phyloP scores from a whole-genome alignment of 2,797 vertebrate species.

The Champsocephalus gunnari region DNA sequence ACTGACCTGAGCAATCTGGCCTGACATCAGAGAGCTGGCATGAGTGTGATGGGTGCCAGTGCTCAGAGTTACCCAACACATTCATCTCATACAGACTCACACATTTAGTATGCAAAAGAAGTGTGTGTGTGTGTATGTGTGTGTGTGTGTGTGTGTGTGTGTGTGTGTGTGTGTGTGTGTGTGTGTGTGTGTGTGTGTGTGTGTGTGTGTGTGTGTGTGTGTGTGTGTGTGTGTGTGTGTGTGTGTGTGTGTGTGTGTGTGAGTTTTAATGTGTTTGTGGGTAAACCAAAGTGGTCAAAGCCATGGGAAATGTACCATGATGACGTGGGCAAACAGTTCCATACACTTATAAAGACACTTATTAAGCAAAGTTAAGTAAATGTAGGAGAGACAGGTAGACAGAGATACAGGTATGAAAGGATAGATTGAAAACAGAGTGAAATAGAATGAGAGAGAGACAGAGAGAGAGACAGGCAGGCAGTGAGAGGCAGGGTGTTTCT shows the following conservation, averaged over 20 bases:
- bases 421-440: no score
- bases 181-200: not conserved
- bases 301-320: slow-evolving; percentile 42
- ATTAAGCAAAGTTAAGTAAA: slow-evolving; percentile 36
- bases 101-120: slow-evolving; percentile 27
- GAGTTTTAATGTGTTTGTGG: slow-evolving; percentile 9
- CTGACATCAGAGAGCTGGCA: slow-evolving; percentile 64
- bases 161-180: slow-evolving; percentile 10
- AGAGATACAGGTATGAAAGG: no score
- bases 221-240: slow-evolving; percentile 10
- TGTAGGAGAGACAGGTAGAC: slow-evolving; percentile 16
- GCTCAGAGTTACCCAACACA: slow-evolving; percentile 53
- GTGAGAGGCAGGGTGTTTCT: slow-evolving; percentile 21
- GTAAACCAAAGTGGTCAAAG: slow-evolving; percentile 35
- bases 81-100: slow-evolving; percentile 52
- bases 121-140: slow-evolving; percentile 15
- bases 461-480: not conserved
- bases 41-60: slow-evolving; percentile 60
- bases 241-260: not conserved
- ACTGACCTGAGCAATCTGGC: slow-evolving; percentile 67
- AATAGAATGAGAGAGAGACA: not conserved
- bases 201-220: not conserved
- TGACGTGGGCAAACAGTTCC: slow-evolving; percentile 35
- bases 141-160: slow-evolving; percentile 14
- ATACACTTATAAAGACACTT: slow-evolving; percentile 42